Evolutionary conservation across 2,113 vertebrate genomes (phyloP).

Genomic region (Eonycteris spelaea): DNA sequence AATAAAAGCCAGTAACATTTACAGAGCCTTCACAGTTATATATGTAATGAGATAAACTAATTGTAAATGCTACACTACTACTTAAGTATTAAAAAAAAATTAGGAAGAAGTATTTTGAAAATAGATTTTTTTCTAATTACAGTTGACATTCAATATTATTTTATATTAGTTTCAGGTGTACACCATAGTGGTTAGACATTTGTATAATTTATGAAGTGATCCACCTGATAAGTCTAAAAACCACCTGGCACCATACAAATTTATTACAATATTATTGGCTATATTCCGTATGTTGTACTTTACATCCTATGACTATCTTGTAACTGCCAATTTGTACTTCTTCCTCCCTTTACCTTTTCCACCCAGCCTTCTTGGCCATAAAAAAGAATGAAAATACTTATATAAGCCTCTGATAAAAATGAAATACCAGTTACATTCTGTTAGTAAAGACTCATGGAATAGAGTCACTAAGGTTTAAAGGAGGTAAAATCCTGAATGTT

Average conservation of each 20-base stretch:
- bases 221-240: too few relatives aligned
- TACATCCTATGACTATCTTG: too few relatives aligned
- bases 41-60: conserved; percentile 25
- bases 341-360: too few relatives aligned
- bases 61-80: conserved; percentile 23
- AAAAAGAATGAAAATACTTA: background rate
- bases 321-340: too few relatives aligned
- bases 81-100: conserved; percentile 7
- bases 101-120: conserved; percentile 29
- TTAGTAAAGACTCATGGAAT: conserved; percentile 30
- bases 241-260: too few relatives aligned
- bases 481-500: background rate
- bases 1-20: conserved; percentile 39
- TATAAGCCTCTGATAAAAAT: conserved; percentile 12
- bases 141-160: too few relatives aligned
- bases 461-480: conserved; percentile 16
- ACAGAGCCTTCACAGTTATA: background rate
- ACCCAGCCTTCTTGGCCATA: too few relatives aligned
- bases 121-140: background rate
- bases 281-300: too few relatives aligned
- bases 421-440: conserved; percentile 24
- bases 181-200: too few relatives aligned
- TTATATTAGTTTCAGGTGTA: too few relatives aligned
- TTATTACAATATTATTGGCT: too few relatives aligned
- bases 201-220: too few relatives aligned